phyloP scores from a whole-genome alignment of 2,888 invertebrate species.

The Pachliopta kotzebuea region DNA sequence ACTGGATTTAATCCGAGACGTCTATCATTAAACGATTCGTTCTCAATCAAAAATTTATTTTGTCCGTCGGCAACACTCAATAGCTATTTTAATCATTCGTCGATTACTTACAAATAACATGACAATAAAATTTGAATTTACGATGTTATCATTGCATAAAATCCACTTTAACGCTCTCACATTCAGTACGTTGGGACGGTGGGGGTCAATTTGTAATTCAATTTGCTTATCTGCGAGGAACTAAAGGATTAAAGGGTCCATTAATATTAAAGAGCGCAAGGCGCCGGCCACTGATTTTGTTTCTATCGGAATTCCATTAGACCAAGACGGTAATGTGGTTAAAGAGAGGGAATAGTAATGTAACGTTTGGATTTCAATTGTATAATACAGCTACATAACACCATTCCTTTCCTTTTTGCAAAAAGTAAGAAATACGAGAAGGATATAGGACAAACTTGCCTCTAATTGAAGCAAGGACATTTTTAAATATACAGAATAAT shows the following conservation, averaged over 20 bases:
- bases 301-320: slow-evolving; percentile 11
- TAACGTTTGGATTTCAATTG: neutral
- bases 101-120: neutral
- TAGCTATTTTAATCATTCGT: neutral
- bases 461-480: no score
- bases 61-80: no score
- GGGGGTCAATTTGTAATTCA: slow-evolving; percentile 26
- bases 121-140: neutral
- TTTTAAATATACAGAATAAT: no score
- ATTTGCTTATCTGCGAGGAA: slow-evolving; percentile 21
- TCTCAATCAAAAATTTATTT: no score
- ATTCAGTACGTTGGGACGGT: slow-evolving; percentile 10
- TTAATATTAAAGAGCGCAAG: slow-evolving; percentile 24
- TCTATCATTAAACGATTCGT: no score
- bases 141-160: slow-evolving; percentile 6
- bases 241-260: slow-evolving; percentile 21
- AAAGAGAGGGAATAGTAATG: neutral
- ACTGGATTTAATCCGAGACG: no score
- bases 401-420: no score
- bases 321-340: neutral
- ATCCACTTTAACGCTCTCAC: slow-evolving; percentile 3
- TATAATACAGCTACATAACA: neutral
- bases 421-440: no score
- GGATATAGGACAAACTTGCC: no score
- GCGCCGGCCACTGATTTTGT: slow-evolving; percentile 18